Evolutionary conservation across 2,113 vertebrate genomes (phyloP).

Genomic region (Neodontobutis hainanensis): DNA sequence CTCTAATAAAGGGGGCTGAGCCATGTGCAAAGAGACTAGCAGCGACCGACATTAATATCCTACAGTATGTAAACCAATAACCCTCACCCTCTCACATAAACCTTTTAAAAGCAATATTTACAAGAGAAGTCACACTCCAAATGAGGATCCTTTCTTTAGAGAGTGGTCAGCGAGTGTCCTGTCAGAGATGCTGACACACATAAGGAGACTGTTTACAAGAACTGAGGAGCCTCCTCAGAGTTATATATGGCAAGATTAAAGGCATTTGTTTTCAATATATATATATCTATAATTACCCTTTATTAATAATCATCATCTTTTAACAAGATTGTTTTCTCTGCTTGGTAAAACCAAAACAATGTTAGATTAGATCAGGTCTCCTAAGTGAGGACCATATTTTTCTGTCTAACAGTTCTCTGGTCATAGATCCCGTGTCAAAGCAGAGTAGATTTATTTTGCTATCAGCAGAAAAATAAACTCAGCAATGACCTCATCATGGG

Average conservation of each 20-base stretch:
- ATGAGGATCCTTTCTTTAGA: constrained; percentile 46
- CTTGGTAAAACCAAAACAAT: constrained; percentile 11
- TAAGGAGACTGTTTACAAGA: constrained; percentile 51
- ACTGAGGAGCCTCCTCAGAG: constrained; percentile 26
- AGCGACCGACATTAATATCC: constrained; percentile 21
- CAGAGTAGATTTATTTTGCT: constrained; percentile 34
- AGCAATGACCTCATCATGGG: constrained; percentile 40
- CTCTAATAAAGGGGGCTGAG: neutral
- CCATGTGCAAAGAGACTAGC: constrained; percentile 6
- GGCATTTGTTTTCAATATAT: constrained; percentile 29
- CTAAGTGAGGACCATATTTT: constrained; percentile 21
- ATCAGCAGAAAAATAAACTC: constrained; percentile 25
- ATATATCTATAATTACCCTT: constrained; percentile 30
- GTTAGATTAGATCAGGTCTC: constrained; percentile 11
- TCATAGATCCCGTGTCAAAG: constrained; percentile 42
- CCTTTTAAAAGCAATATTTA: constrained; percentile 68
- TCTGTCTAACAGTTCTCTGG: neutral
- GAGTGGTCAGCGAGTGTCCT: constrained; percentile 45
- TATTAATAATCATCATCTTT: constrained; percentile 19
- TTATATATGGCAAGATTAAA: constrained; percentile 23
- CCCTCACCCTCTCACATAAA: constrained; percentile 67
- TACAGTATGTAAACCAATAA: constrained; percentile 49
- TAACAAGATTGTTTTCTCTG: constrained; percentile 11
- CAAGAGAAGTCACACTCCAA: constrained; percentile 33
- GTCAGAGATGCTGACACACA: constrained; percentile 44